Conservation (phyloP, 2,113 vertebrate species). For the Setophaga coronata region DNA sequence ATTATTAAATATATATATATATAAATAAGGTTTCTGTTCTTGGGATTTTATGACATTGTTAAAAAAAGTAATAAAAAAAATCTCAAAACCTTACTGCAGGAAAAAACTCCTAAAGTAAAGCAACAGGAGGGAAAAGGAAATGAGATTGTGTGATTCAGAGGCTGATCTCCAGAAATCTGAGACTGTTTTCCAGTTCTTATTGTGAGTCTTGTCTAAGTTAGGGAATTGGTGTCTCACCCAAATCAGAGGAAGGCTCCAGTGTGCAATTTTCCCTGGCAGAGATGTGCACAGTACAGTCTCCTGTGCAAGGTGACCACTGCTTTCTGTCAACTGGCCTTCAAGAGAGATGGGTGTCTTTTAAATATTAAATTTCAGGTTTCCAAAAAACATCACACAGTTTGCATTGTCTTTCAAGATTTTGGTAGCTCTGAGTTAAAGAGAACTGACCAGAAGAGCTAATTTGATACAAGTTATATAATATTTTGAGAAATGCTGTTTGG, state of each 20-base stretch:
- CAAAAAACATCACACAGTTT: not conserved
- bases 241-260: not conserved
- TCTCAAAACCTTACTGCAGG: not conserved
- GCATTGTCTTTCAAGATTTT: not conserved
- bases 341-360: not conserved
- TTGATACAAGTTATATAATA: not conserved
- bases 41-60: not conserved
- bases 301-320: fast-evolving
- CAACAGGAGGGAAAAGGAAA: not conserved
- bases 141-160: not conserved
- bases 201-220: not conserved
- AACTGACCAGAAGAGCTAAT: not conserved
- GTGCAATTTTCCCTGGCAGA: not conserved
- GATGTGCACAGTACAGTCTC: not conserved
- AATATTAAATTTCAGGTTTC: too few species aligned
- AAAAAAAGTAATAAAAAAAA: not conserved
- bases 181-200: not conserved
- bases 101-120: not conserved
- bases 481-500: not conserved
- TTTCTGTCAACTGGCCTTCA: not conserved
- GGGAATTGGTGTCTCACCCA: not conserved
- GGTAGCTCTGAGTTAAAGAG: not conserved
- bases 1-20: not conserved
- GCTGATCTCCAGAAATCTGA: not conserved
- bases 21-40: not conserved